Percentiles rank a stretch among this genome's conserved stretches.
phyloP scores from a whole-genome alignment of 2,888 invertebrate genomes.

The Drosophila merina region DNA sequence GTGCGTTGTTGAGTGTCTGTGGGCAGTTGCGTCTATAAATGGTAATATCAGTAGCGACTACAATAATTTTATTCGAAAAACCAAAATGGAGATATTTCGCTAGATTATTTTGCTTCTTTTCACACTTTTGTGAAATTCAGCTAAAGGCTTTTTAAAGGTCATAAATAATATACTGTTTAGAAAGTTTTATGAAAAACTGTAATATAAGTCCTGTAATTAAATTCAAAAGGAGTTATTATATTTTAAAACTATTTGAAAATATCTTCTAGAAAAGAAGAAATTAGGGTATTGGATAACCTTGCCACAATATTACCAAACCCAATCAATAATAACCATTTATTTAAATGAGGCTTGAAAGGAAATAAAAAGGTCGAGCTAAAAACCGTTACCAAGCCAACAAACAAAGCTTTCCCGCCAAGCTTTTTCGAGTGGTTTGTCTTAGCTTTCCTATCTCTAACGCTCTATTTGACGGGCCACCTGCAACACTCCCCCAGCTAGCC shows the following conservation, averaged over 20 bases:
- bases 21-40: conserved; percentile 16
- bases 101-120: background rate
- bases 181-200: too few species aligned
- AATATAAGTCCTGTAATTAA: too few species aligned
- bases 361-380: background rate
- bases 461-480: background rate
- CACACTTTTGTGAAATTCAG: conserved; percentile 1
- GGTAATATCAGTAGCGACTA: conserved; percentile 16
- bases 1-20: conserved; percentile 11
- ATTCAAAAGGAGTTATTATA: too few species aligned
- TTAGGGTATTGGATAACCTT: too few species aligned
- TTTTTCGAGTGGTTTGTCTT: conserved; percentile 5
- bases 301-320: background rate
- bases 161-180: background rate
- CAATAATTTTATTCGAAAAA: background rate
- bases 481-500: conserved; percentile 4
- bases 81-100: background rate
- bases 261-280: background rate
- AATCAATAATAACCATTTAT: conserved; percentile 51
- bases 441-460: conserved; percentile 15
- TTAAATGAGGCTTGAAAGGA: conserved; percentile 11
- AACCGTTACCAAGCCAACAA: conserved; percentile 9
- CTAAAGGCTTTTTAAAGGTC: background rate
- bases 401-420: conserved; percentile 43
- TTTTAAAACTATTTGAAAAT: background rate